Base-by-base conservation (phyloP, 2,113 vertebrate genomes). In the Bombycilla garrulus region DNA sequence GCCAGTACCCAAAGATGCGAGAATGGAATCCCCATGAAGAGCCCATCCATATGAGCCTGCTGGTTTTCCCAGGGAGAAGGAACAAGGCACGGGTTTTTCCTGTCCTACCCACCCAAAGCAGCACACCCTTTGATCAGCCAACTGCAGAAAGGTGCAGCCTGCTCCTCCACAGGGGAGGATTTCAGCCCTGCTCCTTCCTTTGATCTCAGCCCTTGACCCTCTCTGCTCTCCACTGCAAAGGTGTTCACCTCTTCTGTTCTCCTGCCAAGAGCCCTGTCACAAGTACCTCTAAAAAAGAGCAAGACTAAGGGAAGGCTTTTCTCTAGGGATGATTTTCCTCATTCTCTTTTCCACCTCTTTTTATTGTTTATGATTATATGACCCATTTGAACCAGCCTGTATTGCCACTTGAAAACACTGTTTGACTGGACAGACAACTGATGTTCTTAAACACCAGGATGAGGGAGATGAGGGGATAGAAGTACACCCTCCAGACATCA, bases 11-110 rank as follows among this genome's bases (percentile, higher is more conserved):
- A n/a, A 57, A 81, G 42, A 62, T 9, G 7, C 5, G 19, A 71
- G 44, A 35, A 44, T 19, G 8, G n/a, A 67, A 82, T 51, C 1
- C 0, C 40, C 14, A 9, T 1, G 2, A 48, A 54, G 35, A 71
- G 38, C 24, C 44, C 42, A 62, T 12, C 38, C 15, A 5, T 3
- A 9, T 0, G 1, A 81, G 38, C 14, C 51, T 66, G 15, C 23
- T 40, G 20, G 25, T 45, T 78, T 89, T 65, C 28, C n/a, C n/a
- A 69, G 25, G 26, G 10, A 72, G 36, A 44, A 91, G 31, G 22
- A 56, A 65, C n/a, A 31, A 4, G 26, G 5, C 16, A 73, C 64
- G 5, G 15, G 8, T 6, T 54, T 67, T 66, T 67, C 35, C 83
- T 64, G 57, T 65, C 42, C 12, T 21, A 14, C 10, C 1, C 2